Percentiles rank a stretch among this genome's conserved stretches.
Evolutionary conservation across 2,797 vertebrate species (phyloP).

Genomic region (Sebastes reedi): DNA sequence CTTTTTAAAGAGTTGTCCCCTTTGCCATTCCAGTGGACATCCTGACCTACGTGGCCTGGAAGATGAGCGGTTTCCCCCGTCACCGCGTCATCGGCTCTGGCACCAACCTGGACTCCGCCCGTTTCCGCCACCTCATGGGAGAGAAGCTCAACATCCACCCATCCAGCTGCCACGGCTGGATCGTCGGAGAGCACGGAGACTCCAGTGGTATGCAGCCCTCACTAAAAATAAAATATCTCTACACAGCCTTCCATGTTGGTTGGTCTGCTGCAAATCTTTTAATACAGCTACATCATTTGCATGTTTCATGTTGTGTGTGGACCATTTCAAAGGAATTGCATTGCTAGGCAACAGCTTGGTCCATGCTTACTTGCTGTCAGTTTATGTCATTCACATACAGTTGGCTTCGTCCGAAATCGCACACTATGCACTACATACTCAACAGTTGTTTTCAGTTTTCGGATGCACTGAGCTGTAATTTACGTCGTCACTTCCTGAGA

Average conservation of each 20-base stretch:
- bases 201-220: slow-evolving; percentile 90
- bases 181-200: slow-evolving; percentile 96
- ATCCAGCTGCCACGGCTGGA: slow-evolving; percentile 94
- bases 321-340: too few relatives aligned
- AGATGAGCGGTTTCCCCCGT: slow-evolving; percentile 96
- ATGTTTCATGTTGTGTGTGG: neutral
- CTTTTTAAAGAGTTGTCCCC: neutral
- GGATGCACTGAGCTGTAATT: too few relatives aligned
- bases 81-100: slow-evolving; percentile 95
- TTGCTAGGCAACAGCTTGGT: too few relatives aligned
- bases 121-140: slow-evolving; percentile 96
- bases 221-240: slow-evolving; percentile 41
- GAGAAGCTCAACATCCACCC: slow-evolving; percentile 91
- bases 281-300: neutral
- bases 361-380: too few relatives aligned
- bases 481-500: too few relatives aligned
- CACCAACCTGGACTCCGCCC: slow-evolving; percentile 96
- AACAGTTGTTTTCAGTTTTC: too few relatives aligned
- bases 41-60: slow-evolving; percentile 98
- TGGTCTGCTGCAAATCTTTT: neutral
- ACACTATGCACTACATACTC: too few relatives aligned
- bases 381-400: too few relatives aligned
- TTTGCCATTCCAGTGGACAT: slow-evolving; percentile 87
- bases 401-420: too few relatives aligned
- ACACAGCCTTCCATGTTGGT: neutral